These are phyloP conservation scores for Tursiops truncatus DNA, from an alignment of 2,113 vertebrate species.

Conservation along the genomic window DNA sequence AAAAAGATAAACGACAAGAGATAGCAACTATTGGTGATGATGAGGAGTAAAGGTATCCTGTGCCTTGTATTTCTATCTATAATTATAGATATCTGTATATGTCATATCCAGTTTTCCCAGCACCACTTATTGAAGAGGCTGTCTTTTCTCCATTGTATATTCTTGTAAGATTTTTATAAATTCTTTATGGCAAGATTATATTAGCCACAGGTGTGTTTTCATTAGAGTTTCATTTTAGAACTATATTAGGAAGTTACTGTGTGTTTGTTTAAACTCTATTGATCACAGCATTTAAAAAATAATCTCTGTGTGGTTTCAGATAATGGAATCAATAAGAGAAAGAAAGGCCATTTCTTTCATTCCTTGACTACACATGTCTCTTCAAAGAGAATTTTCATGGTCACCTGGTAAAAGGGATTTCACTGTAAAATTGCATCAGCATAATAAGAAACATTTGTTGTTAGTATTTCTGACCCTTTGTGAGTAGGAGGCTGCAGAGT, in stretches of 20 bases:
- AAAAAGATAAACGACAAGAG: not conserved
- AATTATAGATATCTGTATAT: not conserved
- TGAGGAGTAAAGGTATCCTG: not conserved
- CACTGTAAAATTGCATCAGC: not conserved
- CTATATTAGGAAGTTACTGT: not conserved
- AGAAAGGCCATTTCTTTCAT: not conserved
- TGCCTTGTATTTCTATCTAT: not conserved
- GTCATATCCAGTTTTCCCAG: not conserved
- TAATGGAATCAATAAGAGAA: not conserved
- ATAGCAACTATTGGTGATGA: not conserved
- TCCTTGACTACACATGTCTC: not conserved
- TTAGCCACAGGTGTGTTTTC: not conserved
- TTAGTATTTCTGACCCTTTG: not conserved
- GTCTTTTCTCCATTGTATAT: too few relatives aligned
- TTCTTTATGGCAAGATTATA: not conserved
- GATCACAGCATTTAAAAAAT: not conserved
- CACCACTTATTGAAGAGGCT: too few relatives aligned
- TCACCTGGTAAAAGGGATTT: not conserved
- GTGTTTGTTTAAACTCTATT: not conserved
- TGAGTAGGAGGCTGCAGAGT: not conserved
- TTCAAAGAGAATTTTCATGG: not conserved
- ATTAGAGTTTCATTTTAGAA: not conserved
- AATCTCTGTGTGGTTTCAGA: not conserved
- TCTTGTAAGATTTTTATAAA: not conserved
- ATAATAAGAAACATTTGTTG: not conserved